A percentile compares a stretch with the other conserved stretches of the same genome.
Evolutionary conservation across 92 coral and sea anemone genomes (phyloP).

Genomic region (Porites cylindrica): DNA sequence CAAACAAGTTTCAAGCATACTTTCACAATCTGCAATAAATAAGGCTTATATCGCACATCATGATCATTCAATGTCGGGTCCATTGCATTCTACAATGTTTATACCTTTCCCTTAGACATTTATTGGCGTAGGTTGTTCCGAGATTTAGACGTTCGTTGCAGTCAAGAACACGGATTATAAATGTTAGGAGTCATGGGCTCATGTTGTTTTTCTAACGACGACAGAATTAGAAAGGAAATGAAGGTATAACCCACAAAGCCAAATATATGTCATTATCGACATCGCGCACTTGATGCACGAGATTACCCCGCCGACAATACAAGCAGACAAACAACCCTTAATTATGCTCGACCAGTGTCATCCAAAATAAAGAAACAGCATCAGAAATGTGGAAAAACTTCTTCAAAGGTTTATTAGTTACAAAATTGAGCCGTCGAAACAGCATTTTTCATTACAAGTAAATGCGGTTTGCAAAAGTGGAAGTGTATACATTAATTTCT

Average conservation of each 20-base stretch:
- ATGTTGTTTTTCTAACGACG: not conserved
- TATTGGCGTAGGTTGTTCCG: too few relatives aligned
- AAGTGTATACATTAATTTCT: conserved; percentile 12
- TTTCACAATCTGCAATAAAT: not conserved
- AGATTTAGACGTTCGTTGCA: too few relatives aligned
- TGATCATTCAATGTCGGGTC: too few relatives aligned
- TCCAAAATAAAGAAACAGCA: not conserved
- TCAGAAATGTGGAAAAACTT: not conserved
- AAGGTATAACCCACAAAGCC: not conserved
- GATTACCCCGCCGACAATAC: not conserved
- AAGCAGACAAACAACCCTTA: not conserved
- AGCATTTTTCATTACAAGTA: conserved; percentile 6
- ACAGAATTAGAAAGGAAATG: not conserved
- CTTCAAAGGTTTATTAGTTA: conserved; percentile 31
- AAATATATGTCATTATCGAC: not conserved
- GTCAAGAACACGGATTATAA: too few relatives aligned
- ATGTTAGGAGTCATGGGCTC: not conserved
- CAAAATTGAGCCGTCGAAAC: conserved; percentile 2
- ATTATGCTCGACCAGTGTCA: not conserved
- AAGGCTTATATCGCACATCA: too few relatives aligned
- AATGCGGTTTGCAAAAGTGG: not conserved
- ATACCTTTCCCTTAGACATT: too few relatives aligned
- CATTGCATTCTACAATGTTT: too few relatives aligned
- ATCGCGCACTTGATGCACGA: not conserved
- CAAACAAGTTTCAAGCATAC: not conserved